phyloP scores from a whole-genome alignment of 2,888 invertebrate species.

The Apamea anceps region DNA sequence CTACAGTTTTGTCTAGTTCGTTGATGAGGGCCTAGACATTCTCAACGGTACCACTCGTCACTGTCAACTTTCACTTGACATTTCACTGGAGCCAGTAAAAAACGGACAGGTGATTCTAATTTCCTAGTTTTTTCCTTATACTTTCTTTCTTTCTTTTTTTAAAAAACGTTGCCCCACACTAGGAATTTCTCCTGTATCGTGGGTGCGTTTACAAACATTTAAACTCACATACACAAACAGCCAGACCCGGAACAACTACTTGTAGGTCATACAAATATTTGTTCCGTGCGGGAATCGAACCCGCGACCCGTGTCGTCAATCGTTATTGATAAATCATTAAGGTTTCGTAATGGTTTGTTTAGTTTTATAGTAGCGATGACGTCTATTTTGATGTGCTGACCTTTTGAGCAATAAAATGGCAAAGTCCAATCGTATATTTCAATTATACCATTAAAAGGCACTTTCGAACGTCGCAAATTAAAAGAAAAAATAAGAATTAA shows the following conservation, averaged over 20 bases:
- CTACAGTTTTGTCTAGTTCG: slow-evolving; percentile 29
- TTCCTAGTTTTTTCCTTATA: not conserved
- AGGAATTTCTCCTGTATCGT: too few relatives aligned
- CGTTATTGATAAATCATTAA: not conserved
- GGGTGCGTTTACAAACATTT: too few relatives aligned
- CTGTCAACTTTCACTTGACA: slow-evolving; percentile 68
- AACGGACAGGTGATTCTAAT: slow-evolving; percentile 24
- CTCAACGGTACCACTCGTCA: slow-evolving; percentile 65
- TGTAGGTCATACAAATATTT: too few relatives aligned
- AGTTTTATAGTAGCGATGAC: not conserved
- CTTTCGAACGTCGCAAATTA: not conserved
- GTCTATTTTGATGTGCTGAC: not conserved
- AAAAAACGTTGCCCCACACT: too few relatives aligned
- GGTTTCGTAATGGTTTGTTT: not conserved
- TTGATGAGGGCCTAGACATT: slow-evolving; percentile 63
- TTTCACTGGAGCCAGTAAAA: slow-evolving; percentile 36
- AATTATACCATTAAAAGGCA: not conserved
- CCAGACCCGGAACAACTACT: too few relatives aligned
- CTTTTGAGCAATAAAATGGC: not conserved
- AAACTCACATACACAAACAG: too few relatives aligned
- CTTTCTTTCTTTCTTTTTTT: too few relatives aligned
- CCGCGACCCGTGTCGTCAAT: too few relatives aligned
- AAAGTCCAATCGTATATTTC: not conserved
- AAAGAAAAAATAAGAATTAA: not conserved
- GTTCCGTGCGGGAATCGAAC: too few relatives aligned